Conservation (phyloP, 1,140 invertebrate species). For the Saccostrea cuccullata region DNA sequence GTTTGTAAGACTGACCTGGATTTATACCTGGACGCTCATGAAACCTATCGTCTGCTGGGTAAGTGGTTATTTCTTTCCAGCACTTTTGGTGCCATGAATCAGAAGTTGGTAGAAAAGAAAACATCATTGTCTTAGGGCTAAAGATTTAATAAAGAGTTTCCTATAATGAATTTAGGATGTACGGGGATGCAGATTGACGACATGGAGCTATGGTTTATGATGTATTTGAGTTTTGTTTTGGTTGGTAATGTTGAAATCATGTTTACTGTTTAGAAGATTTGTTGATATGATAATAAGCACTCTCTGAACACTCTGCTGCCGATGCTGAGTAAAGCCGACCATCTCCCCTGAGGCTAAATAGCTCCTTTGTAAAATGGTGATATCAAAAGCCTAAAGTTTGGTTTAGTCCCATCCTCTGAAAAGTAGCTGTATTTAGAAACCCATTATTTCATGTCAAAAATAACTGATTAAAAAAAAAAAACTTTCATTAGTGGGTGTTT, state of each 20-base stretch:
- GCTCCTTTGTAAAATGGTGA: neutral
- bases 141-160: neutral
- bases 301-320: neutral
- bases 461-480: too few species aligned
- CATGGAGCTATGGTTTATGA: neutral
- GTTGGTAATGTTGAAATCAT: neutral
- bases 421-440: neutral
- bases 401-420: neutral
- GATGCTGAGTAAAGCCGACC: neutral
- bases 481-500: too few species aligned
- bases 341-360: conserved; percentile 23
- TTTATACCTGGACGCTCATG: conserved; percentile 2
- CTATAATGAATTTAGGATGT: neutral
- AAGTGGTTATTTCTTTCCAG: neutral
- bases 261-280: conserved; percentile 20
- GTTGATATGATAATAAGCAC: conserved; percentile 32
- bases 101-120: conserved; percentile 4
- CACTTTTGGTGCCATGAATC: neutral
- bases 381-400: neutral
- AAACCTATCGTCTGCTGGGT: conserved; percentile 26
- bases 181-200: neutral
- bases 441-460: too few species aligned
- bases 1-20: conserved; percentile 26
- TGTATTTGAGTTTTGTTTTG: neutral
- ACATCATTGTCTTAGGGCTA: neutral